phyloP scores from a whole-genome alignment of 2,113 vertebrate genomes.

The Orientallactaga bullata region DNA sequence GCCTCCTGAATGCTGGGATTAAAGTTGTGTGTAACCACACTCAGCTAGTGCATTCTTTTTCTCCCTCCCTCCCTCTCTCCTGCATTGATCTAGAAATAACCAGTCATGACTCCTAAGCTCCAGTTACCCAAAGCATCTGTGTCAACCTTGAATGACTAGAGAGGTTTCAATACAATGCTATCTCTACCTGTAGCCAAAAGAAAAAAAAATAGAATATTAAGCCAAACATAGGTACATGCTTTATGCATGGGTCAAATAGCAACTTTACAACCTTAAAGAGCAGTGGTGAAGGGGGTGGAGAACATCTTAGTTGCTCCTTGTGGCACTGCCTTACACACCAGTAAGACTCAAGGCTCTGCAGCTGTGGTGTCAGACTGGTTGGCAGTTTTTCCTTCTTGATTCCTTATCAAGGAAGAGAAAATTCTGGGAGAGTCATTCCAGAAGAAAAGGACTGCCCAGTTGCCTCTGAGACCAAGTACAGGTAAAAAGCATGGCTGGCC shows the following conservation, averaged over 20 bases:
- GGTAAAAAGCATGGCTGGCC: neutral
- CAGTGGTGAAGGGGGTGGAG: neutral
- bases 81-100: neutral
- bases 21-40: no score
- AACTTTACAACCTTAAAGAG: slow-evolving; percentile 33
- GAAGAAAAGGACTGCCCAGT: neutral
- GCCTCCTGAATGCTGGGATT: no score
- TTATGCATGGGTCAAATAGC: slow-evolving; percentile 24
- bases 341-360: neutral
- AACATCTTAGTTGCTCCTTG: neutral
- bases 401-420: neutral
- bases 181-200: neutral
- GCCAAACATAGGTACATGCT: neutral
- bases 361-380: neutral
- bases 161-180: neutral
- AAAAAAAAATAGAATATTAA: neutral
- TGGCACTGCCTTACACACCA: neutral
- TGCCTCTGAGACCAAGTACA: neutral
- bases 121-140: neutral
- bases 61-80: neutral
- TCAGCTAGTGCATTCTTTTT: no score
- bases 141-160: neutral
- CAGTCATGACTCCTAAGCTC: neutral
- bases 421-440: neutral
- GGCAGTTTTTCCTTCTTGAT: neutral